Percentiles rank a stretch among this genome's conserved stretches.
These are phyloP conservation scores for Trachelipus rathkii DNA, from an alignment of 1,140 invertebrate species.

Conservation along the genomic window DNA sequence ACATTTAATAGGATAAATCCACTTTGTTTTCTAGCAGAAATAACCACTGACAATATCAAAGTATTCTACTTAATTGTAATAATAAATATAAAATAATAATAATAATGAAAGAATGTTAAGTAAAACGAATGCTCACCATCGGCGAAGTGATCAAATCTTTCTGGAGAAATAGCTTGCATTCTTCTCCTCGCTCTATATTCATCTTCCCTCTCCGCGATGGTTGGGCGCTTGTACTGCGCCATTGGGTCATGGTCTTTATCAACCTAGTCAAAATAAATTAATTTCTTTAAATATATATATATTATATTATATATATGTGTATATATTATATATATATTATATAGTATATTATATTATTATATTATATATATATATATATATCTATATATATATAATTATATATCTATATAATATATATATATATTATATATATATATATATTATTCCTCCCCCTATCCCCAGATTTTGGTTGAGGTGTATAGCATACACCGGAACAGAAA, in stretches of 20 bases:
- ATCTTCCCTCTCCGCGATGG: constrained; percentile 92
- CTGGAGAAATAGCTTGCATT: constrained; percentile 90
- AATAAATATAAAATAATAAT: no score
- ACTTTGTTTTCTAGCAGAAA: not conserved
- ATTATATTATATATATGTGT: constrained; percentile 3
- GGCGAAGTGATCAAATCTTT: constrained; percentile 92
- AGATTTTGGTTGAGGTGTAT: no score
- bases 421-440: no score
- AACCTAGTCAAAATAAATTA: constrained; percentile 56
- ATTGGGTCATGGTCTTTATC: constrained; percentile 94
- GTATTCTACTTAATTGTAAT: not conserved
- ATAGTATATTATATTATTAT: constrained; percentile 17
- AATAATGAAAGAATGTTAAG: not conserved
- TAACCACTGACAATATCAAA: not conserved
- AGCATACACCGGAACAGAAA: no score
- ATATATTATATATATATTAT: constrained; percentile 16
- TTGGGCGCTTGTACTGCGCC: constrained; percentile 82
- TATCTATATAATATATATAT: no score
- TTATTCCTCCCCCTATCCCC: no score
- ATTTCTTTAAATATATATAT: not conserved
- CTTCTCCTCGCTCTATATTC: constrained; percentile 86
- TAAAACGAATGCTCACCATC: constrained; percentile 69
- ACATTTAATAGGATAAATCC: not conserved
- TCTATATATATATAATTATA: no score
- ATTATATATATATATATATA: not conserved